Evolutionary conservation across 2,888 invertebrate species (phyloP).

Genomic region (Tupiocoris notatus): DNA sequence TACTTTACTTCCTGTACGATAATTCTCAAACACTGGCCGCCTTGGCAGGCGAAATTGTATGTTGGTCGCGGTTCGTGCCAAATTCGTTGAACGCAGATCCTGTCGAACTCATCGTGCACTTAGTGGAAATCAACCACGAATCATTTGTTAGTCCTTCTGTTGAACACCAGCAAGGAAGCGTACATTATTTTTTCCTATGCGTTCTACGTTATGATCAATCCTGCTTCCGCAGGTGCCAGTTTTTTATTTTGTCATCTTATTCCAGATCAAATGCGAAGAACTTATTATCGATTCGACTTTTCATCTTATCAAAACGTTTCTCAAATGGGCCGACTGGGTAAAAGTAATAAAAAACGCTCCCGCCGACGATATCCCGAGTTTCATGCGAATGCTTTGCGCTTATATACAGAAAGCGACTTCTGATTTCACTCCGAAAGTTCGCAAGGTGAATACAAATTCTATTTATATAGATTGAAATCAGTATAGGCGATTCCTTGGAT

Average conservation of each 20-base stretch:
- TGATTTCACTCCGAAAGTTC: slow-evolving; percentile 14
- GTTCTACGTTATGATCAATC: neutral
- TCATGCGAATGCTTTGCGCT: slow-evolving; percentile 10
- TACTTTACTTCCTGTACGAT: slow-evolving; percentile 18
- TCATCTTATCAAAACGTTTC: slow-evolving; percentile 7
- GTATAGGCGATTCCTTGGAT: too few relatives aligned
- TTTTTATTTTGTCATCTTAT: neutral
- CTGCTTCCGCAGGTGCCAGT: too few relatives aligned
- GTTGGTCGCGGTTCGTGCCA: slow-evolving; percentile 25
- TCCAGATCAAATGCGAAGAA: slow-evolving; percentile 16
- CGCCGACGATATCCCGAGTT: slow-evolving; percentile 7
- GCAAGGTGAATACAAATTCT: too few relatives aligned
- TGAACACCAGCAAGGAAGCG: neutral
- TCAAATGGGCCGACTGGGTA: slow-evolving; percentile 22
- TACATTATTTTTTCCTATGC: neutral
- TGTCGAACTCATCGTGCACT: slow-evolving; percentile 20
- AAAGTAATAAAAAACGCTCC: slow-evolving; percentile 8
- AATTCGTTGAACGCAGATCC: slow-evolving; percentile 14
- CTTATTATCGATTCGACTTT: slow-evolving; percentile 9
- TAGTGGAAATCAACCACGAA: slow-evolving; percentile 21
- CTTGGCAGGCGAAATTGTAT: slow-evolving; percentile 20
- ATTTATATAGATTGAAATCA: too few relatives aligned
- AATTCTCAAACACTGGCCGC: slow-evolving; percentile 1
- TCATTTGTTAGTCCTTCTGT: slow-evolving; percentile 7
- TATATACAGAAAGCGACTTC: slow-evolving; percentile 22